Conservation (phyloP, 2,797 vertebrate species). For the Cynodonichthys magdalenae region DNA sequence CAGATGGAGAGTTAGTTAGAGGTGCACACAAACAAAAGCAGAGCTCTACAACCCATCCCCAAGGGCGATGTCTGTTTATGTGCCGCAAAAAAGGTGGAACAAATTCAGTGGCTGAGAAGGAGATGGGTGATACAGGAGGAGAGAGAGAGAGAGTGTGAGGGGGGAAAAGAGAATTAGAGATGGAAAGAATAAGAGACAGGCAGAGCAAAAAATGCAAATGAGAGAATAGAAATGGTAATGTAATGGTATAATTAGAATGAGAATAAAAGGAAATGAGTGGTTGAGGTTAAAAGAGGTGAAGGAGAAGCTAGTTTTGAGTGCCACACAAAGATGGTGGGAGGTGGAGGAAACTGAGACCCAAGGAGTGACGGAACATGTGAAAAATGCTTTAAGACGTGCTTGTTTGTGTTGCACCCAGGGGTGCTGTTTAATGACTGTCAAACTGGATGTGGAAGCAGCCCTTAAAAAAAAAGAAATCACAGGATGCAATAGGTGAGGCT, state of each 20-base stretch:
- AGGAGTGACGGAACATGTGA: conserved; percentile 12
- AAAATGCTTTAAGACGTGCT: conserved; percentile 44
- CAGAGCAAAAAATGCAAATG: conserved; percentile 69
- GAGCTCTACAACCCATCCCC: conserved; percentile 70
- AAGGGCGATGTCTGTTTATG: conserved; percentile 77
- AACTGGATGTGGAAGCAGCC: conserved; percentile 64
- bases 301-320: conserved; percentile 54
- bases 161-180: conserved; percentile 25
- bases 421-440: conserved; percentile 72
- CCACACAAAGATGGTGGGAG: conserved; percentile 42
- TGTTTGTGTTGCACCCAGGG: conserved; percentile 68
- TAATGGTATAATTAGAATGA: conserved; percentile 80
- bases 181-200: conserved; percentile 50
- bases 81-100: conserved; percentile 69
- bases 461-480: conserved; percentile 40
- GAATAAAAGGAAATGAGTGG: conserved; percentile 69
- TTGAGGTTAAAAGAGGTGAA: conserved; percentile 73
- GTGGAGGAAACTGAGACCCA: conserved; percentile 12
- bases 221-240: conserved; percentile 76
- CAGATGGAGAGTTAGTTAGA: conserved; percentile 81
- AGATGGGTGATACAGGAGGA: conserved; percentile 42
- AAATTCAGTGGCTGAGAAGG: conserved; percentile 53
- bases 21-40: conserved; percentile 77
- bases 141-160: conserved; percentile 23
- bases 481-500: conserved; percentile 34